Base-by-base conservation (phyloP, 2,113 vertebrate genomes). In the Parotia lawesii region DNA sequence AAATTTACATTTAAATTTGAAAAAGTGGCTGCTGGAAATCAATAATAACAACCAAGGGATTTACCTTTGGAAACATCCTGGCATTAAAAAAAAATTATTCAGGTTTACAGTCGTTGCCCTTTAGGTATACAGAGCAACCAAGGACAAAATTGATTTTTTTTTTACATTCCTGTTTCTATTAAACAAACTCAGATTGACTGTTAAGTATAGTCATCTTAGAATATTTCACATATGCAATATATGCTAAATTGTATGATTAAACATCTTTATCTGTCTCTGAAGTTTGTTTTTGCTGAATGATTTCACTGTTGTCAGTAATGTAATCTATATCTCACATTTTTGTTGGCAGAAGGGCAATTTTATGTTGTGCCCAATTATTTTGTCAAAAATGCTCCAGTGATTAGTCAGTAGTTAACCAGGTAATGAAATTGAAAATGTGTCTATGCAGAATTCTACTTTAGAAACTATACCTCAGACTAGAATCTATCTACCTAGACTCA, bases 1-100 rank as follows among this genome's bases (percentile, higher is more conserved):
- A 93, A 20, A 89, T 97, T 97, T 97, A 53, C 79, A 96, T 94
- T 97, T 95, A 96, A 90, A 96, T 97, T 94, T 54, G 79, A 97
- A 96, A 96, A 94, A 5, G 24, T 57, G 31, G 38, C 38, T 92
- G 28, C 76, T 94, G 53, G 50, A 96, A 97, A 94, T 96, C 90
- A 92, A 81, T 97, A 89, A 84, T 91, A 96, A 93, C 89, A 94
- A 95, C 87, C 45, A 97, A 97, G 69, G 31, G 84, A 89, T 95
- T 95, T 96, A 91, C 10, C 83, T 96, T 94, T 78, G 57, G 78
- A 96, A 96, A 90, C 60, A 87, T 77, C 38, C 64, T 77, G 65
- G 56, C 29, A 76, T 72, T 82, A 82, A 92, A 89, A 83, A 78
- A 84, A 61, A 57, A 20, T 27, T 56, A 89, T 88, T 90, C 76